Base-by-base conservation (phyloP, 2,113 vertebrate genomes). In the Marcusenius ussheri region DNA sequence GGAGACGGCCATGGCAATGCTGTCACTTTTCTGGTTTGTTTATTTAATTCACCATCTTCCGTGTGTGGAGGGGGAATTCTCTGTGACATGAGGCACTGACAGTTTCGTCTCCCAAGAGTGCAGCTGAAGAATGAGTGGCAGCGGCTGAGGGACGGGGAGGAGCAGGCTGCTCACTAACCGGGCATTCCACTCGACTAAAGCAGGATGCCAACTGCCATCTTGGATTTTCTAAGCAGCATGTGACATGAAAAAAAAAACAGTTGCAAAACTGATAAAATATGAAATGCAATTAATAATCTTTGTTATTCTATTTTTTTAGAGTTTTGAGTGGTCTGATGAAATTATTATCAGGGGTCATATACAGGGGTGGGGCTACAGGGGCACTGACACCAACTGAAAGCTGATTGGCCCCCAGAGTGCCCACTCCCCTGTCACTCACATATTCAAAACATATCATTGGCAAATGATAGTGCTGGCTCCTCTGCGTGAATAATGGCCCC, bases 71-170 rank as follows among this genome's bases (percentile, higher is more conserved):
- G 87, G 92, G 91, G 88, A 91, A 92, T 91, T 90, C 89, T 91
- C 89, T 80, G 89, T 88, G 92, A 92, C 91, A 93, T 90, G 91
- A 87, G 93, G 90, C 92, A 93, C 91, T 88, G 58, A n/a, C 3
- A 91, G 90, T 93, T 93, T 92, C 92, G 89, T 86, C 90, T 91
- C 91, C 91, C 91, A 91, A 91, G 91, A 90, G 90, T 90, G 56
- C 87, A 90, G 89, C 88, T 77, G 53, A 86, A 90, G 90, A 62
- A 88, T 70, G 70, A n/a, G 83, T 21, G 91, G 19, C 86, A 51
- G 11, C 3, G 47, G 9, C 47, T 35, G 87, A 46, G 19, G 42
- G 47, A 39, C 5, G 17, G 0, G n/a, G 5, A 80, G 35, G 35
- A 42, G 31, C 13, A 19, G 74, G 74, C 15, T 19, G 5, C 35